Conservation (phyloP, 1,140 invertebrate species). For the Tetragonula clypearis region DNA sequence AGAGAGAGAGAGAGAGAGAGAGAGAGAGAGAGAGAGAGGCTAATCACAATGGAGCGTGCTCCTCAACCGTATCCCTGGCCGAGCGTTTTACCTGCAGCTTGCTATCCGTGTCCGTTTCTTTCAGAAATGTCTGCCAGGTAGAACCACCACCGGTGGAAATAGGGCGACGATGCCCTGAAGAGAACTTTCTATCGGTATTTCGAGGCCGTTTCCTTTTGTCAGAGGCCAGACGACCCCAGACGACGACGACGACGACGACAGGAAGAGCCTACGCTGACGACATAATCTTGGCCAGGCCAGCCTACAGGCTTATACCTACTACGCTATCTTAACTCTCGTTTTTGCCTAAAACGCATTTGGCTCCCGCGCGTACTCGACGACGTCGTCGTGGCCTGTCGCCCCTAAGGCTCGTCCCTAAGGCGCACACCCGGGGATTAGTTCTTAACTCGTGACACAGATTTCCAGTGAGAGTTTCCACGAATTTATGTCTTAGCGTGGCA, state of each 20-base stretch:
- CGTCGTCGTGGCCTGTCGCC: background rate
- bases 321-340: slow-evolving; percentile 17
- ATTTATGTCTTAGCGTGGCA: slow-evolving; percentile 44
- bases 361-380: slow-evolving; percentile 15
- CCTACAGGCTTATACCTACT: background rate
- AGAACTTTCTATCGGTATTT: slow-evolving; percentile 20
- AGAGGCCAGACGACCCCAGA: background rate
- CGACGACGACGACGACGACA: slow-evolving; percentile 41
- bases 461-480: slow-evolving; percentile 23
- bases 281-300: slow-evolving; percentile 31
- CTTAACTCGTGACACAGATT: slow-evolving; percentile 55
- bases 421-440: slow-evolving; percentile 26
- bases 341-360: slow-evolving; percentile 34
- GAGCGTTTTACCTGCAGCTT: slow-evolving; percentile 38
- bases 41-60: slow-evolving; percentile 47
- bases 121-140: slow-evolving; percentile 15
- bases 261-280: slow-evolving; percentile 28
- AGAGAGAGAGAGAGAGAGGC: too few species aligned
- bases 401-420: slow-evolving; percentile 6
- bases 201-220: slow-evolving; percentile 11
- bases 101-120: background rate
- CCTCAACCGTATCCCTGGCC: slow-evolving; percentile 17
- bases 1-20: too few species aligned
- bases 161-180: background rate
- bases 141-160: background rate